A percentile compares a stretch with the other conserved stretches of the same genome.
These are phyloP conservation scores for Callyntrura guangdongensis DNA, from an alignment of 2,888 invertebrate species.

Conservation along the genomic window DNA sequence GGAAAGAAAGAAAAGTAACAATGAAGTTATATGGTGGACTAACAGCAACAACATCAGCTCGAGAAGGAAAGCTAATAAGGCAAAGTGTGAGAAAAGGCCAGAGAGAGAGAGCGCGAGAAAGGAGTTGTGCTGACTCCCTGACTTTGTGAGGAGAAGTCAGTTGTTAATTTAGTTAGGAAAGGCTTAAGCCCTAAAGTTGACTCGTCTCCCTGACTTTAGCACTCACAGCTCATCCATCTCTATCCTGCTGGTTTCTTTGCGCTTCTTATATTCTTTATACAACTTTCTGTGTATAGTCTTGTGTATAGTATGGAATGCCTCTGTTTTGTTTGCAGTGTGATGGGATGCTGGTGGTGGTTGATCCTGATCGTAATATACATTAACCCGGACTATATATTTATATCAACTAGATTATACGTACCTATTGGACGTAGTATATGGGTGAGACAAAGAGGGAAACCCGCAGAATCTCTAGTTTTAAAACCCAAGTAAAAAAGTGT, in stretches of 20 bases:
- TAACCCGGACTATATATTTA: not conserved
- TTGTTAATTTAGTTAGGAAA: constrained; percentile 77
- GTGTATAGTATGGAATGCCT: not conserved
- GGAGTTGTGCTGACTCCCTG: constrained; percentile 53
- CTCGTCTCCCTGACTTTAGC: constrained; percentile 63
- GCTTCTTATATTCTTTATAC: not conserved
- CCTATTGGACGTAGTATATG: not conserved
- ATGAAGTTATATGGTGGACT: constrained; percentile 25
- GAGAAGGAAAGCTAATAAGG: constrained; percentile 57
- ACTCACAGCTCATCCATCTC: constrained; percentile 73
- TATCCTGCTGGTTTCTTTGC: constrained; percentile 34
- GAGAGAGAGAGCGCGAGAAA: not conserved
- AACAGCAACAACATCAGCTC: not conserved
- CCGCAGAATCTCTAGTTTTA: constrained; percentile 30
- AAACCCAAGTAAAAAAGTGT: constrained; percentile 9
- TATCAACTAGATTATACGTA: no score
- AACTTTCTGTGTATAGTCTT: no score
- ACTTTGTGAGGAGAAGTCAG: constrained; percentile 66
- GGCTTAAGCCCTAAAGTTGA: constrained; percentile 71
- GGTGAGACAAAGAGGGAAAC: not conserved
- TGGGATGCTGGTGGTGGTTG: constrained; percentile 31
- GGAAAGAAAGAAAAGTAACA: constrained; percentile 30
- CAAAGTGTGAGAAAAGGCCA: constrained; percentile 18
- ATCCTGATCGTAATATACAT: constrained; percentile 27
- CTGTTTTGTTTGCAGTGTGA: constrained; percentile 8